A percentile compares a stretch with the other conserved stretches of the same genome.
Evolutionary conservation across 2,113 vertebrate species (phyloP).

Genomic region (Chascanopsetta lugubris): DNA sequence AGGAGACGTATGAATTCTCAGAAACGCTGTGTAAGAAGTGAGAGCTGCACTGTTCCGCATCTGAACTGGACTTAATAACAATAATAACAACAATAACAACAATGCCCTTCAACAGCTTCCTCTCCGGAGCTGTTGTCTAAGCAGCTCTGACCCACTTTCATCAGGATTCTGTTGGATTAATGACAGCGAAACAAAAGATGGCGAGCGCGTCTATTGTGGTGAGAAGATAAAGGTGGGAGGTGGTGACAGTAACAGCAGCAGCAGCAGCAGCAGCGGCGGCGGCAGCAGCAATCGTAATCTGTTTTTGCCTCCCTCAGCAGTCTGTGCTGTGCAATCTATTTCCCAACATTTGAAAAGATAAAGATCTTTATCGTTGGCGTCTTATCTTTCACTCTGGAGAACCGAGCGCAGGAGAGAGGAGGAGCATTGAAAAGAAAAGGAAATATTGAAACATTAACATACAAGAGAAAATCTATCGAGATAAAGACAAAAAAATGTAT

Average conservation of each 20-base stretch:
- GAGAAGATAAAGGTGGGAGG: constrained; percentile 22
- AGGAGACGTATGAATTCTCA: neutral
- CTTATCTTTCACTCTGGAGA: constrained; percentile 1
- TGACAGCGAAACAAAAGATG: constrained; percentile 48
- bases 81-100: no score
- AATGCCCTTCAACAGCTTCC: constrained; percentile 23
- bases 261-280: no score
- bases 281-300: constrained; percentile 17
- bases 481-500: no score
- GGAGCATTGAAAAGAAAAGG: neutral
- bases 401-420: neutral
- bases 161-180: constrained; percentile 52
- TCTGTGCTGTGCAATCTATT: neutral
- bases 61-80: constrained; percentile 6
- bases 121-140: constrained; percentile 48
- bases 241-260: no score
- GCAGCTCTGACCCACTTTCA: constrained; percentile 48
- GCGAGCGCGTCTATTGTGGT: constrained; percentile 9
- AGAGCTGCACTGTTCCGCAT: neutral
- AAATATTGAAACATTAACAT: no score
- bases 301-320: constrained; percentile 11
- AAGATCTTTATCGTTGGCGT: constrained; percentile 3
- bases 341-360: constrained; percentile 6
- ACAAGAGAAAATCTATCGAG: neutral
- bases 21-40: neutral